Evolutionary conservation across 1,140 invertebrate genomes (phyloP).

Genomic region (Dermatophagoides farinae): DNA sequence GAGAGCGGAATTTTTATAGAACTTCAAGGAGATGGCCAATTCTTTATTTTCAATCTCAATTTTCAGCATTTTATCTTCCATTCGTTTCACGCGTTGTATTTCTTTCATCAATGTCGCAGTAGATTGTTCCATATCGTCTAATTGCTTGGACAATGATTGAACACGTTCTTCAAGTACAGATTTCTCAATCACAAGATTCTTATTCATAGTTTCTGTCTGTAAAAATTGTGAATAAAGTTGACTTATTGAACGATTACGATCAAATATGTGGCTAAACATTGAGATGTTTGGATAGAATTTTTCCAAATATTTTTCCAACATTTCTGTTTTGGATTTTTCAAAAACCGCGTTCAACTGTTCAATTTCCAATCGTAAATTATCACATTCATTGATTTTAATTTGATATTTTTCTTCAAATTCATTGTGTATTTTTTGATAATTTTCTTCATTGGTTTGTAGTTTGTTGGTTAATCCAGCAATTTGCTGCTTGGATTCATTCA

Average conservation of each 20-base stretch:
- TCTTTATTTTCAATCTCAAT: slow-evolving; percentile 1
- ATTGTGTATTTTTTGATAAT: not conserved
- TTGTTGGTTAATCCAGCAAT: not conserved
- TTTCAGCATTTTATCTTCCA: slow-evolving; percentile 1
- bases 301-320: not conserved
- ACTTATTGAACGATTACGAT: not conserved
- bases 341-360: not conserved
- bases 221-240: not conserved
- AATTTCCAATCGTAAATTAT: not conserved
- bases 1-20: not conserved
- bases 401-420: not conserved
- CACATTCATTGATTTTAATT: not conserved
- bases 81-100: not conserved
- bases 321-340: not conserved
- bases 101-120: not conserved
- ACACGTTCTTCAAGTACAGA: not conserved
- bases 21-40: not conserved
- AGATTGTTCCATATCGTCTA: not conserved
- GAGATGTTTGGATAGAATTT: not conserved
- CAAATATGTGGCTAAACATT: not conserved
- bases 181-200: not conserved
- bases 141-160: not conserved
- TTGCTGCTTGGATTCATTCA: not conserved
- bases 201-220: not conserved
- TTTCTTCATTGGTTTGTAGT: not conserved